phyloP scores from a whole-genome alignment of 2,113 vertebrate genomes.

The Epinephelus lanceolatus region DNA sequence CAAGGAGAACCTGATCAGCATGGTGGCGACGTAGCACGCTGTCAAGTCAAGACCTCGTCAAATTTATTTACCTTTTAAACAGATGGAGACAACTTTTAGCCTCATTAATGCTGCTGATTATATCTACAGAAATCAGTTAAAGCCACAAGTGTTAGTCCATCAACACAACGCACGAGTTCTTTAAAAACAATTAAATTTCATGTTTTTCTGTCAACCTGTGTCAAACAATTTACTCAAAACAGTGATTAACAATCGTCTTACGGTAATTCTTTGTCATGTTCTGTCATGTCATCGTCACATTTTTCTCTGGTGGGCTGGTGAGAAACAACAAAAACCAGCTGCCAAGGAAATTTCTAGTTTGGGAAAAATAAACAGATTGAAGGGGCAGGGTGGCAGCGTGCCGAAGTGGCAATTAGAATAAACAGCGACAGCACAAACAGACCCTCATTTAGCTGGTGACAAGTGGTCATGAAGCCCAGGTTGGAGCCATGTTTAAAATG shows the following conservation, averaged over 20 bases:
- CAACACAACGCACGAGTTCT: background rate
- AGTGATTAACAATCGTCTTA: background rate
- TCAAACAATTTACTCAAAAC: background rate
- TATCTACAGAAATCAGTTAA: background rate
- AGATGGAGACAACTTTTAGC: background rate
- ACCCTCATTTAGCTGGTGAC: background rate
- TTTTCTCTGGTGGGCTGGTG: background rate
- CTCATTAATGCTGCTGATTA: background rate
- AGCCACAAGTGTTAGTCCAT: background rate
- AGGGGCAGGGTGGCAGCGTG: background rate
- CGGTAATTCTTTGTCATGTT: background rate
- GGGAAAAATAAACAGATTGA: slow-evolving; percentile 22
- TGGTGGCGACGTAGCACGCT: background rate
- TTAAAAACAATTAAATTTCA: background rate
- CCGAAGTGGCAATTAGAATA: slow-evolving; percentile 42
- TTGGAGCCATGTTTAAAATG: background rate
- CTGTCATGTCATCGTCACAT: slow-evolving; percentile 22
- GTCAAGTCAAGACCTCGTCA: background rate
- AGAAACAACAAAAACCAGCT: slow-evolving; percentile 21
- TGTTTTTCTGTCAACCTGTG: slow-evolving; percentile 4
- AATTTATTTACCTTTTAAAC: background rate
- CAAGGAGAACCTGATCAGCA: slow-evolving; percentile 18
- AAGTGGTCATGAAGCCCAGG: background rate
- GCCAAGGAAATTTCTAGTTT: slow-evolving; percentile 7
- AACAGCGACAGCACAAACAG: slow-evolving; percentile 12